These are phyloP conservation scores for Sapayoa aenigma DNA, from an alignment of 2,113 vertebrate genomes.

Conservation along the genomic window DNA sequence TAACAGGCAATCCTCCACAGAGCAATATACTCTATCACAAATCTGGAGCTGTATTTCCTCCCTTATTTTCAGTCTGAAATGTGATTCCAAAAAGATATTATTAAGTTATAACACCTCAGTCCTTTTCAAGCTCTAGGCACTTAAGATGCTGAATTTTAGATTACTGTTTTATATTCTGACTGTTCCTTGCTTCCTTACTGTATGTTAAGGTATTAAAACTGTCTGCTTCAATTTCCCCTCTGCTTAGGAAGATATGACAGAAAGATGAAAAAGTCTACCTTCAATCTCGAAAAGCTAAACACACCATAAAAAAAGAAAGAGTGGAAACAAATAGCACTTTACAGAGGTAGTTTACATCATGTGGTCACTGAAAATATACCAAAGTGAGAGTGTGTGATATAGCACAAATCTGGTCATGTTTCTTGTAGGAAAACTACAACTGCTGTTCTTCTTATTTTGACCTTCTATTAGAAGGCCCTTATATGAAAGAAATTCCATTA, in stretches of 20 bases:
- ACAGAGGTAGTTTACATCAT: not conserved
- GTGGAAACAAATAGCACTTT: not conserved
- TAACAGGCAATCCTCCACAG: constrained; percentile 34
- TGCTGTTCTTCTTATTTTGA: not conserved
- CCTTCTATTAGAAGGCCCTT: not conserved
- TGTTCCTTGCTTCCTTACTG: constrained; percentile 33
- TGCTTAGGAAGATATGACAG: constrained; percentile 63
- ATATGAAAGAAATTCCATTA: not conserved
- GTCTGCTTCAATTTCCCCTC: constrained; percentile 69
- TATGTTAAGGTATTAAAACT: constrained; percentile 72
- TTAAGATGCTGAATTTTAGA: constrained; percentile 74
- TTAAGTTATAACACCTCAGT: constrained; percentile 67
- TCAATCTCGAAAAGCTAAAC: constrained; percentile 54
- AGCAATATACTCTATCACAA: constrained; percentile 31
- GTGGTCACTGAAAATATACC: constrained; percentile 29
- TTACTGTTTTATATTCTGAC: constrained; percentile 69
- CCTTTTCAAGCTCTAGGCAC: constrained; percentile 59
- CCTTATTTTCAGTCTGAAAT: constrained; percentile 41
- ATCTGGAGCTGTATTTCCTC: constrained; percentile 39
- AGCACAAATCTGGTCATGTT: not conserved
- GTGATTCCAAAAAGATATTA: constrained; percentile 59
- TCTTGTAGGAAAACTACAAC: not conserved
- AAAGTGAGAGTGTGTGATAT: not conserved
- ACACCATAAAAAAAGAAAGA: constrained; percentile 34
- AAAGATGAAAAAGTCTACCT: constrained; percentile 54